phyloP scores from a whole-genome alignment of 2,797 vertebrate species.

The Anolis apletophallus region DNA sequence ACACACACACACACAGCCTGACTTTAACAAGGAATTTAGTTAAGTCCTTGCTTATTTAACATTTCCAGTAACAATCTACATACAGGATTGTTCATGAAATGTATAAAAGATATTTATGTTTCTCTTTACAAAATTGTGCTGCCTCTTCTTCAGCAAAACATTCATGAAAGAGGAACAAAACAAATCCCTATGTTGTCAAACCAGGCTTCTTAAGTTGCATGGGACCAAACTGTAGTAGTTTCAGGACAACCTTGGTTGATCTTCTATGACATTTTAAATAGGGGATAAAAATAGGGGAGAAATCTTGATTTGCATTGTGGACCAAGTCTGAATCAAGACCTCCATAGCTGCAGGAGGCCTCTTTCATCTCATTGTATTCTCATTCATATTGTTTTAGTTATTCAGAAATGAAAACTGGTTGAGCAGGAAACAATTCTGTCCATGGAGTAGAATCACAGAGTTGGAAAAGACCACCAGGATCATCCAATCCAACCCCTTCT shows the following conservation, averaged over 20 bases:
- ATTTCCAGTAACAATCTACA: slow-evolving; percentile 13
- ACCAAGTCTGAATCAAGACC: too few relatives aligned
- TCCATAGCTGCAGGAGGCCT: too few relatives aligned
- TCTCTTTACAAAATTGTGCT: slow-evolving; percentile 3
- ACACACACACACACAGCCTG: too few relatives aligned
- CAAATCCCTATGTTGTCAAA: not conserved
- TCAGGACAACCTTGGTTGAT: not conserved
- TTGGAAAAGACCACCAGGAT: too few relatives aligned
- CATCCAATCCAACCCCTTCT: too few relatives aligned
- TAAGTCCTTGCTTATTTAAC: slow-evolving; percentile 18
- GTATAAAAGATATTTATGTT: not conserved
- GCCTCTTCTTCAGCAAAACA: not conserved
- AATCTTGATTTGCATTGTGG: not conserved
- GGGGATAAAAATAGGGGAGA: not conserved
- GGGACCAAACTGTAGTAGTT: not conserved
- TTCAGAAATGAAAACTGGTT: not conserved
- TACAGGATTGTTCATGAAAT: slow-evolving; percentile 21
- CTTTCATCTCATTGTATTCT: not conserved
- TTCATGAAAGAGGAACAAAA: slow-evolving; percentile 36
- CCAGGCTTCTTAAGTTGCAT: not conserved
- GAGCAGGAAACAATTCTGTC: not conserved
- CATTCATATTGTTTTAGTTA: too few relatives aligned
- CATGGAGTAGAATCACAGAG: not conserved
- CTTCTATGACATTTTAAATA: not conserved
- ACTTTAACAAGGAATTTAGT: not conserved